phyloP scores from a whole-genome alignment of 2,888 invertebrate species.

The Beris chalybata region DNA sequence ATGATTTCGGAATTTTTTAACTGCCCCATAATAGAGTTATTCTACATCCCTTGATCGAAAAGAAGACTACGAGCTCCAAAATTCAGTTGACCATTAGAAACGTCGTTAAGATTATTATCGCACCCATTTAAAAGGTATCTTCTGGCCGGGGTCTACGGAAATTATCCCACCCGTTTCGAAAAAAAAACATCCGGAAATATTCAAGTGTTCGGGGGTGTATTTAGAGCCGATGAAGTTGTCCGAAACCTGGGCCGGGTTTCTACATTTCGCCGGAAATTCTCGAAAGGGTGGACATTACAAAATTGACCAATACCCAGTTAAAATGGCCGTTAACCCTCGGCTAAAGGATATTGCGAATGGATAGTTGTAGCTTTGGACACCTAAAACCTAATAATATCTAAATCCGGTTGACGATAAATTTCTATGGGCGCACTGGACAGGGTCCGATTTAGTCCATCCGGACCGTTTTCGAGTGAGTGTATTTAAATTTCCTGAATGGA shows the following conservation, averaged over 20 bases:
- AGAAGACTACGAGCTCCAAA: conserved; percentile 7
- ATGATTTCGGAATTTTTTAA: too few species aligned
- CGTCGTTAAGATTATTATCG: conserved; percentile 36
- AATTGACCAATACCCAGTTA: conserved; percentile 34
- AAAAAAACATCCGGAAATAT: conserved; percentile 21
- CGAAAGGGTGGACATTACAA: conserved; percentile 31
- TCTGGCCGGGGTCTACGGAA: conserved; percentile 12
- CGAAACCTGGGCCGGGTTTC: conserved; percentile 2
- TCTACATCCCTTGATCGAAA: background rate
- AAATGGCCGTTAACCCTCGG: conserved; percentile 30
- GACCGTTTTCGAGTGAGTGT: conserved; percentile 36
- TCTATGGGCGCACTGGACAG: conserved; percentile 19
- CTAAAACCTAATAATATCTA: conserved; percentile 39
- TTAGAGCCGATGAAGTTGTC: background rate
- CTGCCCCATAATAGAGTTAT: too few species aligned
- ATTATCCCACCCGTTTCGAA: conserved; percentile 7
- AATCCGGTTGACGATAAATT: conserved; percentile 39
- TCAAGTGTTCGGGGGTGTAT: conserved; percentile 15
- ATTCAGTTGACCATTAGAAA: conserved; percentile 38
- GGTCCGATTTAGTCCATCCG: conserved; percentile 10
- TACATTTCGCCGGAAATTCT: conserved; percentile 20
- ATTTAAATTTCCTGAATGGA: conserved; percentile 40
- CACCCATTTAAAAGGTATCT: conserved; percentile 30
- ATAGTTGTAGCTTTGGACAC: conserved; percentile 29
- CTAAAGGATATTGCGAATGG: conserved; percentile 32